Conservation (phyloP, 1,140 invertebrate genomes). For the Pseudomyrmex sp. region DNA sequence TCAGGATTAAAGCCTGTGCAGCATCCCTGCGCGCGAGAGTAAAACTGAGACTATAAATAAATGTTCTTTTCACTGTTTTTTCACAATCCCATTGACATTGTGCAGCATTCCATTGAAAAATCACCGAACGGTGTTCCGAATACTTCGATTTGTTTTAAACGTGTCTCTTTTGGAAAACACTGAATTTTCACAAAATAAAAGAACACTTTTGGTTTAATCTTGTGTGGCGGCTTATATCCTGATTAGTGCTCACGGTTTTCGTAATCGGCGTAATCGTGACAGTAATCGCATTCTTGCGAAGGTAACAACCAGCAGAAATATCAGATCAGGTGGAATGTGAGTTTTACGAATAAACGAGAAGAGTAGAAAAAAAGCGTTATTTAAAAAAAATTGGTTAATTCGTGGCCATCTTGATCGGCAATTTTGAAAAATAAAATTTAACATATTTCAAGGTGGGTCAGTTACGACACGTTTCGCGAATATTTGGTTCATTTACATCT, state of each 20-base stretch:
- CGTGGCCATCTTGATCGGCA: neutral
- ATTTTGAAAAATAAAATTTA: slow-evolving; percentile 3
- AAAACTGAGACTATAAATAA: slow-evolving; percentile 1
- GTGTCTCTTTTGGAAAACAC: neutral
- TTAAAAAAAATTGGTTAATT: neutral
- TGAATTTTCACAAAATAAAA: no score
- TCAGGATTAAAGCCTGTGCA: slow-evolving; percentile 65
- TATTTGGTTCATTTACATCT: neutral
- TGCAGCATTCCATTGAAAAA: no score
- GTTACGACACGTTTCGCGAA: neutral
- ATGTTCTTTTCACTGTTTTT: no score
- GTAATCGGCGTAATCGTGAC: slow-evolving; percentile 1
- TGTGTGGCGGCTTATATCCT: neutral
- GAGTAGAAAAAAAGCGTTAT: slow-evolving; percentile 1
- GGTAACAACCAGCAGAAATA: slow-evolving; percentile 47
- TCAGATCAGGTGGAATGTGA: neutral
- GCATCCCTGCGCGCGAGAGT: slow-evolving; percentile 29
- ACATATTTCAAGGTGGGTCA: neutral
- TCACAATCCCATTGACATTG: no score
- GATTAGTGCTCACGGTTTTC: neutral
- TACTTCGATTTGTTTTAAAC: neutral
- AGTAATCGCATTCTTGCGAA: slow-evolving; percentile 20
- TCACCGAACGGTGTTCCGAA: no score
- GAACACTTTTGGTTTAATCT: no score
- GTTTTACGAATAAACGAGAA: neutral